Percentiles rank a stretch among this genome's conserved stretches.
Conservation (phyloP, 2,888 invertebrate species). For the Ophion ventricosus region DNA sequence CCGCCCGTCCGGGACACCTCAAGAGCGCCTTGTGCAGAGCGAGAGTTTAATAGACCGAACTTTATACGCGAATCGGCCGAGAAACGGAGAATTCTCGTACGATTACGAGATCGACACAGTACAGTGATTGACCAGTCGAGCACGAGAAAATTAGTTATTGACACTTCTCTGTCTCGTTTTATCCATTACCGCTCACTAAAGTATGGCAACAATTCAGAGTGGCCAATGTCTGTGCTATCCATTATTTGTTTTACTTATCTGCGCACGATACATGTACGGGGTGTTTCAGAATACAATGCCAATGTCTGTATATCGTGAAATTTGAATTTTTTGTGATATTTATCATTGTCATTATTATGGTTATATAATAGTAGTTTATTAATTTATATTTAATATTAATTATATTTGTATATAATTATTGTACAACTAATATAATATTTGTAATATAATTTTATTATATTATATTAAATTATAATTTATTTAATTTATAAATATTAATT, state of each 20-base stretch:
- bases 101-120: background rate
- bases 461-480: too few species aligned
- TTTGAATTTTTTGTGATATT: background rate
- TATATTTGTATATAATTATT: too few species aligned
- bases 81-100: constrained; percentile 9
- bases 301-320: background rate
- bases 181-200: background rate
- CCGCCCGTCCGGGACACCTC: background rate
- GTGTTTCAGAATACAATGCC: background rate
- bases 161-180: background rate
- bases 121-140: constrained; percentile 21
- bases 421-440: too few species aligned
- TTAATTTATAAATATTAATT: too few species aligned
- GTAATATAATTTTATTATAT: too few species aligned
- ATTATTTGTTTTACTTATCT: background rate
- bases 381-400: too few species aligned
- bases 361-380: background rate
- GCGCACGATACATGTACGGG: background rate
- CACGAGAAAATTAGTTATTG: constrained; percentile 5
- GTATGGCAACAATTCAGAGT: background rate
- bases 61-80: constrained; percentile 14
- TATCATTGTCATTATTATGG: background rate
- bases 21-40: constrained; percentile 7
- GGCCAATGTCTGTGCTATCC: constrained; percentile 22
- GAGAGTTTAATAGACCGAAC: constrained; percentile 58